A percentile compares a stretch with the other conserved stretches of the same genome.
phyloP scores from a whole-genome alignment of 2,113 vertebrate species.

The Paramisgurnus dabryanus region DNA sequence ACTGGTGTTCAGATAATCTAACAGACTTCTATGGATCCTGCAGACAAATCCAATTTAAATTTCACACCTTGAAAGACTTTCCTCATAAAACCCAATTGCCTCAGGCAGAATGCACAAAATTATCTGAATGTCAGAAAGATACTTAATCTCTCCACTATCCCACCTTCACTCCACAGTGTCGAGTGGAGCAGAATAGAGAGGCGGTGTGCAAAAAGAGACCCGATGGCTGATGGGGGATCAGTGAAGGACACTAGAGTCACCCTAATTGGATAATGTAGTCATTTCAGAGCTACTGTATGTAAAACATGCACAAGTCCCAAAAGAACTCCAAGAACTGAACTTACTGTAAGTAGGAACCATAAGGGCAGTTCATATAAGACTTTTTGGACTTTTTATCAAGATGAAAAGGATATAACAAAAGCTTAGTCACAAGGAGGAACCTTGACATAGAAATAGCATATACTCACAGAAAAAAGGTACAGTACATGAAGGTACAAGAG shows the following conservation, averaged over 20 bases:
- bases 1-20: slow-evolving; percentile 36
- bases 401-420: no score
- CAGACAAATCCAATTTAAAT: slow-evolving; percentile 38
- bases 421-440: not conserved
- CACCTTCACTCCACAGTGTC: slow-evolving; percentile 17
- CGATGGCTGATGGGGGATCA: slow-evolving; percentile 15
- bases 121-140: slow-evolving; percentile 45
- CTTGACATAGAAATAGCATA: not conserved
- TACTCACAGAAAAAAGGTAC: no score
- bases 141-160: slow-evolving; percentile 36
- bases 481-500: no score
- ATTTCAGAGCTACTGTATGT: not conserved
- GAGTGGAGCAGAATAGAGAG: slow-evolving; percentile 17
- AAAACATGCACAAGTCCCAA: slow-evolving; percentile 21
- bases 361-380: slow-evolving; percentile 9
- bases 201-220: not conserved
- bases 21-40: slow-evolving; percentile 5
- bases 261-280: slow-evolving; percentile 41
- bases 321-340: not conserved
- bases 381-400: not conserved
- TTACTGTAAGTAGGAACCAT: slow-evolving; percentile 1
- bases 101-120: slow-evolving; percentile 30
- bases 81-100: slow-evolving; percentile 22
- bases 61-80: slow-evolving; percentile 19
- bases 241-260: slow-evolving; percentile 14